These are phyloP conservation scores for Hemithea aestivaria DNA, from an alignment of 2,888 invertebrate species.

Conservation along the genomic window DNA sequence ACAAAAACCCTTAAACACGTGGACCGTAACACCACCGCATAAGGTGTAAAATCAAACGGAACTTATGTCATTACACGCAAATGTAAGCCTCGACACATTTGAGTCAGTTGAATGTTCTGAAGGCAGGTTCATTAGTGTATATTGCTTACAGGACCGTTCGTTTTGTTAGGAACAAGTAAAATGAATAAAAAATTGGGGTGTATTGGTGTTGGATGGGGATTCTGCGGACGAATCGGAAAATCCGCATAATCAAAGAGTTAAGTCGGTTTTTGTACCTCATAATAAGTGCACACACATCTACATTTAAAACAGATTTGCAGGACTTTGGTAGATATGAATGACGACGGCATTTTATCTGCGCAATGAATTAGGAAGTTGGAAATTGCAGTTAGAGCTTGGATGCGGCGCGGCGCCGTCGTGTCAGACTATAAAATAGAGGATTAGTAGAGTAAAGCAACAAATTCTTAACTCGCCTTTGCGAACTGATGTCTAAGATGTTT, in stretches of 20 bases:
- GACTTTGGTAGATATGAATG: no score
- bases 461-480: no score
- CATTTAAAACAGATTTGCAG: conserved; percentile 12
- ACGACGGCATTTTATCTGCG: no score
- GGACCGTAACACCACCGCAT: conserved; percentile 22
- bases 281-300: no score
- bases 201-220: conserved; percentile 32
- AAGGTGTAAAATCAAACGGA: conserved; percentile 35
- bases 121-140: conserved; percentile 61
- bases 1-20: conserved; percentile 14
- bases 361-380: no score
- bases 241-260: conserved; percentile 7
- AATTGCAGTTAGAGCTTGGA: no score
- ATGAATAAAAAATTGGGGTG: conserved; percentile 40
- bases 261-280: no score
- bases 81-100: conserved; percentile 36
- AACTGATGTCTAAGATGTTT: no score
- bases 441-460: no score
- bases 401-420: no score
- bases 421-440: no score
- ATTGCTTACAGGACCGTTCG: conserved; percentile 47
- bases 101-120: conserved; percentile 41
- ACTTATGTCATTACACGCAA: conserved; percentile 31
- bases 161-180: conserved; percentile 42
- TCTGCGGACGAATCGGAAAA: conserved; percentile 40